Evolutionary conservation across 2,113 vertebrate species (phyloP).

Genomic region (Percopsis transmontana): DNA sequence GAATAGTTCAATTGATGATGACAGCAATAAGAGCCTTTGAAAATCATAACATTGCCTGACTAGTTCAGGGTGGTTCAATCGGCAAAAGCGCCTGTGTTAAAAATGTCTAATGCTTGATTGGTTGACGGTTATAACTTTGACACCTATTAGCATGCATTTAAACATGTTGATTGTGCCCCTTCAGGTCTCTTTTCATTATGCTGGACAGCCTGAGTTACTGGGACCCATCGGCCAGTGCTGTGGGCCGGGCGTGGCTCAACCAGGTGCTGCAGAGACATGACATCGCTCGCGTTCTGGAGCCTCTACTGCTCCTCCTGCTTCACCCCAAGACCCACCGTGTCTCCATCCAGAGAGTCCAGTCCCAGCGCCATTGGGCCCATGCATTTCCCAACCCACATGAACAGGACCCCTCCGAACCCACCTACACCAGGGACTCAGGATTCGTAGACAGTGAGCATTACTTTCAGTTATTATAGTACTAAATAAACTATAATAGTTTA

Average conservation of each 20-base stretch:
- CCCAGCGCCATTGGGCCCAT: slow-evolving; percentile 88
- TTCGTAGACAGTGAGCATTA: slow-evolving; percentile 82
- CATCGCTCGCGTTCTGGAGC: slow-evolving; percentile 94
- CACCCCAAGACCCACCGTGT: slow-evolving; percentile 98
- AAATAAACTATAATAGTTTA: too few relatives aligned
- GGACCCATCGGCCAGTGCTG: slow-evolving; percentile 92
- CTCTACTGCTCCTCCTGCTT: slow-evolving; percentile 90
- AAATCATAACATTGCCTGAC: too few relatives aligned
- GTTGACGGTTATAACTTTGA: background rate
- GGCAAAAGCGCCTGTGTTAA: too few relatives aligned
- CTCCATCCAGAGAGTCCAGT: slow-evolving; percentile 94
- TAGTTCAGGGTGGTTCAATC: too few relatives aligned
- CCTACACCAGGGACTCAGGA: slow-evolving; percentile 81
- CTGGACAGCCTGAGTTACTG: slow-evolving; percentile 94
- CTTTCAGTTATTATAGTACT: background rate
- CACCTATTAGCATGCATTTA: background rate
- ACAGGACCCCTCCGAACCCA: slow-evolving; percentile 50
- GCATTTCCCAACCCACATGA: slow-evolving; percentile 64
- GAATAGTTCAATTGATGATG: too few relatives aligned
- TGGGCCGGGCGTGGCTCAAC: slow-evolving; percentile 95
- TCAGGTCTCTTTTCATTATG: slow-evolving; percentile 97
- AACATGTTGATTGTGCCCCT: background rate
- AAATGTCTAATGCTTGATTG: background rate
- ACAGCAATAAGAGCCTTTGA: too few relatives aligned
- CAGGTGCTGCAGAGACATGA: slow-evolving; percentile 98